Percentiles rank a stretch among this genome's conserved stretches.
Evolutionary conservation across 53 echinoderm and acorn worm genomes (phyloP).

Genomic region (Antedon mediterranea): DNA sequence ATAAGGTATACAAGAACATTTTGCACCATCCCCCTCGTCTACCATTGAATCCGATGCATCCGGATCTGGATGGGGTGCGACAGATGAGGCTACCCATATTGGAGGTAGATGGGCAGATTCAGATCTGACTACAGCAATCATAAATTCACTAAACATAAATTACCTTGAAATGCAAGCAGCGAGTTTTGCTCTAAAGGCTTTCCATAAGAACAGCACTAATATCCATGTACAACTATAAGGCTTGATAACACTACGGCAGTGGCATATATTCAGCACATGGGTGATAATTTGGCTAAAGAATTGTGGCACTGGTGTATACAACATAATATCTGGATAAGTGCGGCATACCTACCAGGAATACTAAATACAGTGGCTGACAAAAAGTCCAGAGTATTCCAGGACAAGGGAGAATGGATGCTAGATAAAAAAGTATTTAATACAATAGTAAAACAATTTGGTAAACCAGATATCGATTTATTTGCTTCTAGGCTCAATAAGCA

Average conservation of each 20-base stretch:
- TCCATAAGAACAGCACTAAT: neutral
- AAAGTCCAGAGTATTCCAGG: constrained; percentile 25
- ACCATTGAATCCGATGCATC: constrained; percentile 32
- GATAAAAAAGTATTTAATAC: neutral
- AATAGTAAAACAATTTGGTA: neutral
- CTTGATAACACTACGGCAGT: constrained; percentile 26
- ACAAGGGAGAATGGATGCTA: constrained; percentile 24
- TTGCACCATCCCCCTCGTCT: neutral
- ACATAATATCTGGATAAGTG: constrained; percentile 25
- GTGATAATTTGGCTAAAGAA: constrained; percentile 10
- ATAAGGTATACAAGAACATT: constrained; percentile 2
- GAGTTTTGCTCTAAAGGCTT: constrained; percentile 11
- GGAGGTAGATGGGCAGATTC: constrained; percentile 30
- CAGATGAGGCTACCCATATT: neutral
- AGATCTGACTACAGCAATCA: too few relatives aligned
- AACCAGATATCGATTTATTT: neutral
- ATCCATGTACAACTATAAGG: constrained; percentile 8
- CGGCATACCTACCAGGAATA: constrained; percentile 13
- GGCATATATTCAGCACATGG: constrained; percentile 18
- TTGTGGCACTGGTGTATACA: constrained; percentile 26
- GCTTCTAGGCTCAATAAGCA: constrained; percentile 5
- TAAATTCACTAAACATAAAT: too few relatives aligned
- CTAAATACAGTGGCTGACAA: constrained; percentile 30
- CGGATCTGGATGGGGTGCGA: constrained; percentile 39
- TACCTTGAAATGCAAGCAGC: too few relatives aligned